Evolutionary conservation across 1,140 invertebrate species (phyloP).

Genomic region (Tyrophagus putrescentiae): DNA sequence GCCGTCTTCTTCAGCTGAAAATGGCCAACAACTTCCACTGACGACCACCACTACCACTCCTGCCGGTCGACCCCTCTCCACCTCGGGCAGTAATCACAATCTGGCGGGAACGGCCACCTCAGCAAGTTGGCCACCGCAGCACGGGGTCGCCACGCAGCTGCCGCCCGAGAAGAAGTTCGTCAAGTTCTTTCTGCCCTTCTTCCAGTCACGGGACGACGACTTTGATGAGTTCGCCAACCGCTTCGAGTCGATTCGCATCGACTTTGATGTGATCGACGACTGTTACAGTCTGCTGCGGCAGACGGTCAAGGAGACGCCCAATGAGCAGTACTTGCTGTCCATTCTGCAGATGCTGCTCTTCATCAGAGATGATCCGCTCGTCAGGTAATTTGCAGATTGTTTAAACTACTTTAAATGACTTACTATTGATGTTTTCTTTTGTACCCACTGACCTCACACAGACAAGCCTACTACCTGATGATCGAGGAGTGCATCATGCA

Average conservation of each 20-base stretch:
- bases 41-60: not conserved
- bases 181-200: conserved; percentile 62
- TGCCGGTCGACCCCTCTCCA: too few species aligned
- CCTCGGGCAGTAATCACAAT: too few species aligned
- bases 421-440: conserved; percentile 20
- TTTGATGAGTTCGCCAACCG: conserved; percentile 79
- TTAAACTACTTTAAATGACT: not conserved
- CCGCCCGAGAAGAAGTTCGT: conserved; percentile 38
- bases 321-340: conserved; percentile 81
- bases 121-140: too few species aligned
- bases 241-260: conserved; percentile 78
- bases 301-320: conserved; percentile 64
- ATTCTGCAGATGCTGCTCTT: conserved; percentile 87
- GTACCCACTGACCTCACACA: conserved; percentile 39
- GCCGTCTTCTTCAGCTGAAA: too few species aligned
- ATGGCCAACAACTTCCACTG: too few species aligned
- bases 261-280: conserved; percentile 79
- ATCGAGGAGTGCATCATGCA: conserved; percentile 94
- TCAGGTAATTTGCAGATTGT: conserved; percentile 51
- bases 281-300: conserved; percentile 85
- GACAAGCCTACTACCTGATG: conserved; percentile 84
- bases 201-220: conserved; percentile 74
- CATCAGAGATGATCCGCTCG: conserved; percentile 73
- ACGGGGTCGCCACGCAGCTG: conserved; percentile 23
- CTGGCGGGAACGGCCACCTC: too few species aligned